Base-by-base conservation (phyloP, 2,888 invertebrate genomes). In the Epicampocera succincta region DNA sequence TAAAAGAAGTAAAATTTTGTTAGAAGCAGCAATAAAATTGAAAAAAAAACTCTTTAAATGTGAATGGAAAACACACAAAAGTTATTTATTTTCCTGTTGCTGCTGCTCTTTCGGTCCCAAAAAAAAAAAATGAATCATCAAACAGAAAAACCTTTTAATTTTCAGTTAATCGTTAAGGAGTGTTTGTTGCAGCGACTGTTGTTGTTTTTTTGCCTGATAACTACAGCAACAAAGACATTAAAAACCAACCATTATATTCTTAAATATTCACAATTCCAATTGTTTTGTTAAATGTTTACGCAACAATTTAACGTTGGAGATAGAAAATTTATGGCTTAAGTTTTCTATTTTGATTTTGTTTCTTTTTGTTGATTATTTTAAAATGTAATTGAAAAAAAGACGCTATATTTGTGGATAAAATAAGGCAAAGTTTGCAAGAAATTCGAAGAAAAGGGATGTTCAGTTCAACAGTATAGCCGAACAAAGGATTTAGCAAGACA, bases 131-230 rank as follows among this genome's bases (percentile, higher is more conserved):
- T 74, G 71, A 61, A 65, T 65, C 75, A 75, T 44, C 42, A 42
- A 50, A 75, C 15, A 58, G 42, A 58, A 52, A 80, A 76, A 33
- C 76, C 46, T 61, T 80, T 76, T 80, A 66, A 80, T 80, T 76
- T 80, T 76, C 72, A 46, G 42, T 80, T 80, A 80, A 80, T 76
- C 80, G 76, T 66, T 76, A 66, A 76, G 80, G 80, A 80, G 80
- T 76, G 71, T 72, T 69, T 74, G 54, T 46, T 46, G 54, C 73
- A 65, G 38, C 44, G 13, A 25, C 38, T 25, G 15, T 52, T 33
- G 19, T 13, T 17, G 44, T n/a, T 15, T 42, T 17, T 3, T 21
- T 61, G 11, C 9, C 42, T 38, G 12, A 25, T 5, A 3, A 15
- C 19, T 17, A 50, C 13, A 58, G 29, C 21, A 74, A 60, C 21